phyloP scores from a whole-genome alignment of 2,113 vertebrate genomes.

The Chaetodon trifascialis region DNA sequence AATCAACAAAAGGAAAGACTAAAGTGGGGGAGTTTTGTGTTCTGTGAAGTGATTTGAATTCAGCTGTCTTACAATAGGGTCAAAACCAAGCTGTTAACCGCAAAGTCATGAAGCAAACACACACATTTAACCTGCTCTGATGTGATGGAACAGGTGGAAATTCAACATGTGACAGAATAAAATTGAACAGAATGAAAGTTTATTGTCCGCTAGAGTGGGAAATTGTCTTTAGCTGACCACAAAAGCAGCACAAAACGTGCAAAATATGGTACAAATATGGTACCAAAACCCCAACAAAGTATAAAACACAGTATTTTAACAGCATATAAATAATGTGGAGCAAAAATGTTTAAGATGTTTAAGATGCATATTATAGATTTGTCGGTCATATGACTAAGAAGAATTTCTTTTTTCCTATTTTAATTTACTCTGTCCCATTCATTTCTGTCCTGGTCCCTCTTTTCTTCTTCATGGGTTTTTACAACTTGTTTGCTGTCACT shows the following conservation, averaged over 20 bases:
- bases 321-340: neutral
- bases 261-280: neutral
- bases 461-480: neutral
- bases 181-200: neutral
- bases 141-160: constrained; percentile 13
- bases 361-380: too few relatives aligned
- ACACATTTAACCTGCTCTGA: neutral
- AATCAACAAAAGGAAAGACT: constrained; percentile 10
- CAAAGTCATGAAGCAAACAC: neutral
- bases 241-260: neutral
- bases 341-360: too few relatives aligned
- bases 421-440: neutral
- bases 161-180: neutral
- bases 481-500: constrained; percentile 65
- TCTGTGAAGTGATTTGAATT: constrained; percentile 25
- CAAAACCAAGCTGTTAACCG: neutral
- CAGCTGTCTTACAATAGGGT: neutral
- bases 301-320: neutral
- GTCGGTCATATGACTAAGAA: too few relatives aligned
- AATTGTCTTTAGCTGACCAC: neutral
- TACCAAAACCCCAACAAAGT: neutral
- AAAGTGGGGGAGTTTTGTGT: constrained; percentile 17
- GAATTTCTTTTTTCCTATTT: neutral
- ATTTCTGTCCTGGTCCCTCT: neutral
- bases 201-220: neutral